phyloP scores from a whole-genome alignment of 2,113 vertebrate species.

The Rutilus rutilus region DNA sequence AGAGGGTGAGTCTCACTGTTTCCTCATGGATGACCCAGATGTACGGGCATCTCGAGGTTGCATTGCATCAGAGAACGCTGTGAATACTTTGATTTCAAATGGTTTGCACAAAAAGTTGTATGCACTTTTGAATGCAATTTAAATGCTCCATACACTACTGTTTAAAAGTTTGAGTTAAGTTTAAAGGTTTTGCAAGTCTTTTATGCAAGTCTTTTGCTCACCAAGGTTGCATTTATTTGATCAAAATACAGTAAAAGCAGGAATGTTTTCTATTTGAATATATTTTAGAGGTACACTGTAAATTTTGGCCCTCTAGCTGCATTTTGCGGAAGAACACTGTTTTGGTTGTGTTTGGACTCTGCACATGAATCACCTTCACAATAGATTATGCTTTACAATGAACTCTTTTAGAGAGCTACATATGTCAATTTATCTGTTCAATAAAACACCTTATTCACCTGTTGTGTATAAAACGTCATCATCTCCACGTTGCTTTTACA shows the following conservation, averaged over 20 bases:
- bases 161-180: background rate
- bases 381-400: no score
- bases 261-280: background rate
- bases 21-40: background rate
- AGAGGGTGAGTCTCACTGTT: slow-evolving; percentile 73
- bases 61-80: background rate
- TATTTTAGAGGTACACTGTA: background rate
- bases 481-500: no score
- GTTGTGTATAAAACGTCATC: no score
- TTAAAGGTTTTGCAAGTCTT: background rate
- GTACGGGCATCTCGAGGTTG: background rate
- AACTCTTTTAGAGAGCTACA: no score
- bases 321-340: no score
- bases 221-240: background rate
- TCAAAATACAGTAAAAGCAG: background rate
- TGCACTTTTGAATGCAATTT: background rate
- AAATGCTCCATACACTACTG: background rate
- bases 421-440: no score
- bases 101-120: background rate
- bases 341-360: no score
- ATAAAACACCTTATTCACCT: no score
- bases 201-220: background rate
- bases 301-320: no score
- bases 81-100: slow-evolving; percentile 15
- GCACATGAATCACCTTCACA: no score